Evolutionary conservation across 2,797 vertebrate genomes (phyloP).

Genomic region (Bucorvus abyssinicus): DNA sequence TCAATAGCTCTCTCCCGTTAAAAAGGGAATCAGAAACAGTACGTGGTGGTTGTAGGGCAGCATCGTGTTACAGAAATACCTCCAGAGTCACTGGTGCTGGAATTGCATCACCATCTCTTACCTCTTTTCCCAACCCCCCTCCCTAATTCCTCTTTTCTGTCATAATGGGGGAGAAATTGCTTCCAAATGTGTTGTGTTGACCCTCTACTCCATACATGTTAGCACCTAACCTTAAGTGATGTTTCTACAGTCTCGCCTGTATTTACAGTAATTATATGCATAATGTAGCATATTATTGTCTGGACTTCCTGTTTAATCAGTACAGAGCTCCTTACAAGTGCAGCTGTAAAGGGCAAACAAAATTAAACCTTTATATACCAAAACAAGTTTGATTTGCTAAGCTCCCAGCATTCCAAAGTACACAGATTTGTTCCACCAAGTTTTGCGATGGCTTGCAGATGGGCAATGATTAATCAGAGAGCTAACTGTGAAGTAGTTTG

Average conservation of each 20-base stretch:
- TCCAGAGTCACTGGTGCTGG: constrained; percentile 19
- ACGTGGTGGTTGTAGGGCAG: background rate
- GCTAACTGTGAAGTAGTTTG: constrained; percentile 99
- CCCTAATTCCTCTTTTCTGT: constrained; percentile 54
- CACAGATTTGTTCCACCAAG: constrained; percentile 97
- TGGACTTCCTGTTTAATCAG: constrained; percentile 83
- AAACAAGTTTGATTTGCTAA: constrained; percentile 85
- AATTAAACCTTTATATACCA: constrained; percentile 86
- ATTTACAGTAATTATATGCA: constrained; percentile 85
- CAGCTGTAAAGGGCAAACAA: constrained; percentile 84
- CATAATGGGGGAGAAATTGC: constrained; percentile 73
- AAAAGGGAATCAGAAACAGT: background rate
- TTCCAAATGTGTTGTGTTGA: constrained; percentile 78
- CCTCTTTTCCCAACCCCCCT: background rate
- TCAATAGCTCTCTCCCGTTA: constrained; percentile 32
- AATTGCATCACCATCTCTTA: constrained; percentile 28
- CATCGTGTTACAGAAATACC: constrained; percentile 14
- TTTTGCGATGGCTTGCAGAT: constrained; percentile 95
- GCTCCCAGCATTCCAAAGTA: constrained; percentile 87
- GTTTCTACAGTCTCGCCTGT: constrained; percentile 78
- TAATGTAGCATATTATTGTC: constrained; percentile 85
- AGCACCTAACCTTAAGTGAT: constrained; percentile 78
- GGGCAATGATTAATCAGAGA: constrained; percentile 99
- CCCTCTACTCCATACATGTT: constrained; percentile 73
- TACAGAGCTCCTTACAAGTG: constrained; percentile 81